Base-by-base conservation (phyloP, 2,888 invertebrate genomes). In the Tipula vernalis region DNA sequence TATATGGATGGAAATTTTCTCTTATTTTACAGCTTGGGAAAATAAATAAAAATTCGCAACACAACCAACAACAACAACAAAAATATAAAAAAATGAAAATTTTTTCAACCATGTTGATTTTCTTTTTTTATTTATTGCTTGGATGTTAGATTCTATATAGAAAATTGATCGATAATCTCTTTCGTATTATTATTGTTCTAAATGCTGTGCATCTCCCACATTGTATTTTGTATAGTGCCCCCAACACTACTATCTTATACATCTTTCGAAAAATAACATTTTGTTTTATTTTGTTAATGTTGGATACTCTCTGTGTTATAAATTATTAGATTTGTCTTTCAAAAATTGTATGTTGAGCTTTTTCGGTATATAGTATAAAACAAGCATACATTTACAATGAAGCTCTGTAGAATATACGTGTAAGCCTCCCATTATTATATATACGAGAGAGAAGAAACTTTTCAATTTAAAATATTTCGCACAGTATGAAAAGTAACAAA, bases 91-190 rank as follows among this genome's bases (percentile, higher is more conserved):
- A 28, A 71, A 71, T 71, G 71, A 71, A 71, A 28, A 71, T 71
- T 71, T 71, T 71, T 71, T 71, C 71, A 71, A 71, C 71, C 71
- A 71, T 71, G 71, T 71, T 71, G 71, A 71, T 71, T 71, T 71
- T 71, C n/a, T 28, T 71, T 28, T 28, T 71, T 71, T 71, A 71
- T 71, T 71, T 71, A 71, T 71, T 71, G 28, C 28, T 71, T 71
- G 28, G 28, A 71, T 71, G 71, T 71, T 71, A 71, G 28, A 71
- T 71, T 6, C 71, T 18, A 71, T 44, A 44, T 28, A 71, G 71
- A 71, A 71, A 28, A 71, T 71, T 71, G 71, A 71, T 71, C 71
- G 28, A 28, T 71, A 71, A 71, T 71, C 71, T 28, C 71, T 71
- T n/a, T 71, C 71, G 71, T 71, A 28, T 15, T 51, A 28, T 15